phyloP scores from a whole-genome alignment of 2,888 invertebrate species.

The Lymantria dispar region DNA sequence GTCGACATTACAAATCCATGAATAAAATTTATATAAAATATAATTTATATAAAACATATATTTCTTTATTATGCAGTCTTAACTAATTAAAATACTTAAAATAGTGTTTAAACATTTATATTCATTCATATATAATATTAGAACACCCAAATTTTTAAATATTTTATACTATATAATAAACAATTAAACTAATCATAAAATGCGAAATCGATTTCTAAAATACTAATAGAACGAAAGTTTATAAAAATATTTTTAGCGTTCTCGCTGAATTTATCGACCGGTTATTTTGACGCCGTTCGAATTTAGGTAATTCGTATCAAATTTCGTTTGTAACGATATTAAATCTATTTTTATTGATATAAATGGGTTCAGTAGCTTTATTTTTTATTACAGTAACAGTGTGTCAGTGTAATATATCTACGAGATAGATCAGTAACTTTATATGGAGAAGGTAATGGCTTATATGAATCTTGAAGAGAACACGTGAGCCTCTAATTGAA shows the following conservation, averaged over 20 bases:
- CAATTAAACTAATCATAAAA: constrained; percentile 9
- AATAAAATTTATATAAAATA: constrained; percentile 28
- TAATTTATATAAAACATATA: constrained; percentile 19
- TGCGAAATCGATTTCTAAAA: constrained; percentile 18
- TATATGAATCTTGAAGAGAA: not conserved
- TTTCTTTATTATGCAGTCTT: constrained; percentile 28
- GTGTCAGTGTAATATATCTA: not conserved
- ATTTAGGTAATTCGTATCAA: constrained; percentile 10
- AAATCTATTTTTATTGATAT: constrained; percentile 3
- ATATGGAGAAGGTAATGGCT: not conserved
- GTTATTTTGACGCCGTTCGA: not conserved
- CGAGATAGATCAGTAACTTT: not conserved
- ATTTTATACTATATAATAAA: constrained; percentile 14
- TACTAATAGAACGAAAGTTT: constrained; percentile 5
- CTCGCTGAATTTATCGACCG: not conserved
- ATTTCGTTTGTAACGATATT: constrained; percentile 6
- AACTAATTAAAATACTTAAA: constrained; percentile 42
- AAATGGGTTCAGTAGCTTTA: constrained; percentile 10
- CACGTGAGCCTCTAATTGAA: too few species aligned
- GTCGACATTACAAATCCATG: constrained; percentile 14
- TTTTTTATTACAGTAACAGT: constrained; percentile 1
- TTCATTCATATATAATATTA: constrained; percentile 31
- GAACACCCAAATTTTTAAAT: constrained; percentile 31
- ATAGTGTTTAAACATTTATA: constrained; percentile 32
- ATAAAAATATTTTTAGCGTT: constrained; percentile 3